Evolutionary conservation across 1,140 invertebrate genomes (phyloP), one percentile per base, ranked within the genome.

Genomic region (Popillia japonica): DNA sequence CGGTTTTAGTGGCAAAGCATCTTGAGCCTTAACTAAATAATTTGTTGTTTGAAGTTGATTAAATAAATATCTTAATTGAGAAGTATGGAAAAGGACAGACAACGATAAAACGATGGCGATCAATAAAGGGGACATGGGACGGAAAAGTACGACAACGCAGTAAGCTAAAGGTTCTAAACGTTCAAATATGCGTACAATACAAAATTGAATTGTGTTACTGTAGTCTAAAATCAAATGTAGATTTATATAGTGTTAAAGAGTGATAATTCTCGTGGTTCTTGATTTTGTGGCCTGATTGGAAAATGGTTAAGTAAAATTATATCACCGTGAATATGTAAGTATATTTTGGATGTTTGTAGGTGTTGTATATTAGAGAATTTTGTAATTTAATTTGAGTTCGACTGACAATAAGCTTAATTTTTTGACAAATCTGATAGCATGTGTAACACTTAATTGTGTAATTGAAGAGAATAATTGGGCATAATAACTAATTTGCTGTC

Each of bases 41-140:
- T 10, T n/a, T n/a, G n/a, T n/a, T 23, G n/a, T 17, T 27, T 72
- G 9, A 2, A 9, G 22, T 11, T 14, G 68, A 8, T 55, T 55
- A n/a, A 17, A 55, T n/a, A n/a, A 17, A 17, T 6, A 55, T 17
- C 14, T 55, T 17, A 17, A 55, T 55, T 68, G 61, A 68, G 27
- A 27, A 68, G 20, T 48, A 34, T 34, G 11, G 11, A 68, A 68
- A 22, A 68, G 61, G 61, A 27, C 20, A 68, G 61, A 68, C 61
- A 0, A 8, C 4, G 61, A 23, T 68, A 68, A 68, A 34, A 68
- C 20, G 22, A n/a, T 17, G 14, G 48, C 61, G 61, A 68, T 68
- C 61, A 68, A 68, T 68, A 68, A 68, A 68, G 61, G 61, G 61
- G 61, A 68, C 61, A 68, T 68, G 61, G 61, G 59, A 22, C 61